A percentile compares a stretch with the other conserved stretches of the same genome.
phyloP scores from a whole-genome alignment of 2,888 invertebrate genomes.

The Drosophila anomalipes region DNA sequence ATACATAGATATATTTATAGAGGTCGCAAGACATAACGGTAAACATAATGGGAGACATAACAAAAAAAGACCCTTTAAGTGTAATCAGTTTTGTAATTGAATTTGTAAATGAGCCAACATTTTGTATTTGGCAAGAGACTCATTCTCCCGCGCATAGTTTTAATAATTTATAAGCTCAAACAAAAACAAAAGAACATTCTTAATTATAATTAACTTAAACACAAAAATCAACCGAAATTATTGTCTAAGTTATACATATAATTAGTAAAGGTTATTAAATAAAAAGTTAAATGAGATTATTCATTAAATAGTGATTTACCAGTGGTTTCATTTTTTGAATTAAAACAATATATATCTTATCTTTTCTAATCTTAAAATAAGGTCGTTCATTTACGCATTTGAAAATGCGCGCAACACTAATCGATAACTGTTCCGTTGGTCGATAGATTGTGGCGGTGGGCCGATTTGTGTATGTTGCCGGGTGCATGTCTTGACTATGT shows the following conservation, averaged over 20 bases:
- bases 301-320: slow-evolving; percentile 32
- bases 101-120: slow-evolving; percentile 61
- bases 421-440: neutral
- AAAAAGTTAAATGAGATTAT: slow-evolving; percentile 62
- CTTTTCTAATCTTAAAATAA: too few species aligned
- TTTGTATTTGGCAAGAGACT: slow-evolving; percentile 51
- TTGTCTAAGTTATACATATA: slow-evolving; percentile 65
- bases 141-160: slow-evolving; percentile 73
- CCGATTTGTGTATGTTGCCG: neutral
- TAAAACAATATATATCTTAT: neutral
- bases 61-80: neutral
- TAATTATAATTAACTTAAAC: slow-evolving; percentile 62
- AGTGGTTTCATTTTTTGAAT: neutral
- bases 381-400: neutral
- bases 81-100: slow-evolving; percentile 59
- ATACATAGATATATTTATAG: slow-evolving; percentile 27
- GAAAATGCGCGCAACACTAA: neutral
- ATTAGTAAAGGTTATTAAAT: slow-evolving; percentile 78
- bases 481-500: slow-evolving; percentile 4
- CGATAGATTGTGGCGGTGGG: slow-evolving; percentile 9
- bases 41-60: slow-evolving; percentile 20
- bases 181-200: slow-evolving; percentile 56
- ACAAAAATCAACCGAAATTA: slow-evolving; percentile 42
- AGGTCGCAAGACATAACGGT: slow-evolving; percentile 39
- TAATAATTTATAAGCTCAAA: slow-evolving; percentile 79